Conservation (phyloP, 2,888 invertebrate species). For the Bombylius major region DNA sequence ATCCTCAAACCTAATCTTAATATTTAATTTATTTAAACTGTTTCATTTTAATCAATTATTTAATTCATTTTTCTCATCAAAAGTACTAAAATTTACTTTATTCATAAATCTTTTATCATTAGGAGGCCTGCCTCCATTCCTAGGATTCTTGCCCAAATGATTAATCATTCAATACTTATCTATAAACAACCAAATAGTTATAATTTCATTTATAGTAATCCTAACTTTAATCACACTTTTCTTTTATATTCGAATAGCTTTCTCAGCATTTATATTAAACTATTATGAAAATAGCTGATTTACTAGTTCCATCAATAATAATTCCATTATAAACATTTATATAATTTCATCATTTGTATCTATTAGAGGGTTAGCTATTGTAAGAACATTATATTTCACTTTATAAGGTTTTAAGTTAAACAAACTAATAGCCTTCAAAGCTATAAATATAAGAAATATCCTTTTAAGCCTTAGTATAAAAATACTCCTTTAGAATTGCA, state of each 20-base stretch:
- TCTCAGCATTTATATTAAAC: slow-evolving; percentile 39
- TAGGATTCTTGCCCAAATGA: slow-evolving; percentile 52
- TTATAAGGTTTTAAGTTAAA: slow-evolving; percentile 45
- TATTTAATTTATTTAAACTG: slow-evolving; percentile 40
- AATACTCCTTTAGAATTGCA: slow-evolving; percentile 45
- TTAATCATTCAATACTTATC: slow-evolving; percentile 43
- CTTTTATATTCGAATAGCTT: slow-evolving; percentile 43
- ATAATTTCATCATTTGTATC: slow-evolving; percentile 22
- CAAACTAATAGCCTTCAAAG: slow-evolving; percentile 53
- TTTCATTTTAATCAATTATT: slow-evolving; percentile 42
- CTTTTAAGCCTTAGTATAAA: slow-evolving; percentile 45
- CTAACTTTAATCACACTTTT: slow-evolving; percentile 43
- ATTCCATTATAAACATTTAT: slow-evolving; percentile 28
- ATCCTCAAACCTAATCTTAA: slow-evolving; percentile 36
- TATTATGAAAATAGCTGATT: slow-evolving; percentile 40
- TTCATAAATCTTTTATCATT: slow-evolving; percentile 44
- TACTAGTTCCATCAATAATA: slow-evolving; percentile 7
- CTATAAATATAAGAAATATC: slow-evolving; percentile 38
- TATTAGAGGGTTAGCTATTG: slow-evolving; percentile 23
- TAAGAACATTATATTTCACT: slow-evolving; percentile 19
- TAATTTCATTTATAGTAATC: slow-evolving; percentile 40
- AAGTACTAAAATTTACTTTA: slow-evolving; percentile 39
- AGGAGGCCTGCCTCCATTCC: slow-evolving; percentile 46
- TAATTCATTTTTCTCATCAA: slow-evolving; percentile 29
- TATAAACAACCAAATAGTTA: slow-evolving; percentile 33